Evolutionary conservation across 1,140 invertebrate genomes (phyloP).

Genomic region (Chionoecetes opilio): DNA sequence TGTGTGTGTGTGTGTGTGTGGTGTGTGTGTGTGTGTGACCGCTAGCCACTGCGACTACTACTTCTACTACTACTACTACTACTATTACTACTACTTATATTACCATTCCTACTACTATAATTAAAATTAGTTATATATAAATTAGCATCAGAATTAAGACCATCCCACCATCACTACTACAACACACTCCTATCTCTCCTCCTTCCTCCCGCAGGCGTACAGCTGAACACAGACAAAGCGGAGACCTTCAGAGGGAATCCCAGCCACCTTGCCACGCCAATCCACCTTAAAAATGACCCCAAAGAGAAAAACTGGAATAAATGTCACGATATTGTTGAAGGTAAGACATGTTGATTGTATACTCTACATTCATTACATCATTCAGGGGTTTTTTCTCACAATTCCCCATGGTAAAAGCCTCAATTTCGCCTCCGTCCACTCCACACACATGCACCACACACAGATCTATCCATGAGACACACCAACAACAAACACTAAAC

Average conservation of each 20-base stretch:
- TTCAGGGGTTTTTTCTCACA: too few species aligned
- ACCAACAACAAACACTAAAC: too few species aligned
- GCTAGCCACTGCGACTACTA: not conserved
- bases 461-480: too few species aligned
- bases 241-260: not conserved
- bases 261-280: not conserved
- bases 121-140: not conserved
- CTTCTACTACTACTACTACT: slow-evolving; percentile 6
- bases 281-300: not conserved
- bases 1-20: not conserved
- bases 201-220: not conserved
- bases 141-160: not conserved
- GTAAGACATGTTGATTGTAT: too few species aligned
- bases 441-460: too few species aligned
- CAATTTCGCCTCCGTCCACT: too few species aligned
- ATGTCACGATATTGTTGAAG: not conserved
- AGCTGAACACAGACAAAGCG: not conserved
- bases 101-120: not conserved
- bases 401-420: too few species aligned
- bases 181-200: not conserved
- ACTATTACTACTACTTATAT: not conserved
- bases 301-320: not conserved
- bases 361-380: too few species aligned
- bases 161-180: not conserved
- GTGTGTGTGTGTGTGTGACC: not conserved